Evolutionary conservation across 2,888 invertebrate species (phyloP).

Genomic region (Eupithecia dodoneata): DNA sequence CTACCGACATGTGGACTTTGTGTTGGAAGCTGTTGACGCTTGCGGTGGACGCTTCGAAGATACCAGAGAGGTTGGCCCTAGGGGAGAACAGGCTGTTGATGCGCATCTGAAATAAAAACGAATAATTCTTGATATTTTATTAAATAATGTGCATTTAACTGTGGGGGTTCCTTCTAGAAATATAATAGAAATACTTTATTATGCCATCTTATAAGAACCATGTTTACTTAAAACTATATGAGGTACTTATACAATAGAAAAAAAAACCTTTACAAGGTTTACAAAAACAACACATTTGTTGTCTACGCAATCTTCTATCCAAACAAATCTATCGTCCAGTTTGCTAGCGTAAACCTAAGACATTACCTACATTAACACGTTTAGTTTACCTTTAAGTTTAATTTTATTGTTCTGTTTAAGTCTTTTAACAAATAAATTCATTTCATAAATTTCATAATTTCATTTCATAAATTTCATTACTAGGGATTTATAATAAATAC

Average conservation of each 20-base stretch:
- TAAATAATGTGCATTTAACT: too few relatives aligned
- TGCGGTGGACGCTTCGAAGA: slow-evolving; percentile 70
- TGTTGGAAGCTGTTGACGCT: slow-evolving; percentile 84
- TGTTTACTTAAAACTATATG: too few relatives aligned
- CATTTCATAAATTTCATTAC: too few relatives aligned
- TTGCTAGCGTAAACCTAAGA: neutral
- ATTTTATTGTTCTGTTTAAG: too few relatives aligned
- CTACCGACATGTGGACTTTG: slow-evolving; percentile 86
- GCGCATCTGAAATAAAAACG: slow-evolving; percentile 79
- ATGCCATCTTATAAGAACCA: too few relatives aligned
- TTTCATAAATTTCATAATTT: too few relatives aligned
- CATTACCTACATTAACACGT: neutral
- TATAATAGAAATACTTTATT: too few relatives aligned
- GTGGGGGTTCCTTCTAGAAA: neutral
- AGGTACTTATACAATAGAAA: too few relatives aligned
- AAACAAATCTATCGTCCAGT: neutral
- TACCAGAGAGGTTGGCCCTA: slow-evolving; percentile 84
- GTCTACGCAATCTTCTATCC: neutral
- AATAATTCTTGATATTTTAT: neutral
- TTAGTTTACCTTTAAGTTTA: too few relatives aligned
- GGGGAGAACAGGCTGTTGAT: slow-evolving; percentile 83
- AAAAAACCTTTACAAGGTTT: too few relatives aligned
- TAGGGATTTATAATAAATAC: neutral
- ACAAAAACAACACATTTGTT: too few relatives aligned
- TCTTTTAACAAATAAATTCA: too few relatives aligned